Percentiles rank a stretch among this genome's conserved stretches.
These are phyloP conservation scores for Apodemia zela DNA, from an alignment of 2,888 invertebrate species.

Conservation along the genomic window DNA sequence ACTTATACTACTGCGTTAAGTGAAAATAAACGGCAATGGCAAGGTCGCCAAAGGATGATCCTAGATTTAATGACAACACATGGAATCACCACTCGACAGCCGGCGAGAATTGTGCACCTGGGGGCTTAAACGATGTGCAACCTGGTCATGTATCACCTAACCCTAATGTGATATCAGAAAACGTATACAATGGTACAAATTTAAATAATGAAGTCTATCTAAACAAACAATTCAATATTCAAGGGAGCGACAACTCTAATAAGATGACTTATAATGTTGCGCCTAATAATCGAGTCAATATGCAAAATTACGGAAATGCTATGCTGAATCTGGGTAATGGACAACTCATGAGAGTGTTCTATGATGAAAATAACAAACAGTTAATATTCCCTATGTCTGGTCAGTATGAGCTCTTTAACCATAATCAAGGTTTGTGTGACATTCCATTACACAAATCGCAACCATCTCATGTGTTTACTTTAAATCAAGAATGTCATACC, in stretches of 20 bases:
- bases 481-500: constrained; percentile 62
- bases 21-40: constrained; percentile 68
- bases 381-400: constrained; percentile 69
- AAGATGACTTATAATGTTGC: constrained; percentile 57
- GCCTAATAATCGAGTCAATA: constrained; percentile 50
- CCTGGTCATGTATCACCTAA: constrained; percentile 50
- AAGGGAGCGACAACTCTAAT: constrained; percentile 48
- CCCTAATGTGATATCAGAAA: constrained; percentile 52
- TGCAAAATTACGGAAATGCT: constrained; percentile 66
- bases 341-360: constrained; percentile 64
- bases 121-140: constrained; percentile 55
- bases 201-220: constrained; percentile 62
- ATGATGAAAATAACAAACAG: constrained; percentile 72
- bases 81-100: constrained; percentile 71
- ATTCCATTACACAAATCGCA: constrained; percentile 54
- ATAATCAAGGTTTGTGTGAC: constrained; percentile 59
- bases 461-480: constrained; percentile 53
- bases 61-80: constrained; percentile 69
- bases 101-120: constrained; percentile 59
- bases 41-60: constrained; percentile 76
- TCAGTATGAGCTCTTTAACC: constrained; percentile 71
- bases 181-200: constrained; percentile 57
- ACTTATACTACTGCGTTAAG: constrained; percentile 30
- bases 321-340: constrained; percentile 71
- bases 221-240: constrained; percentile 62